phyloP scores from a whole-genome alignment of 1,140 invertebrate genomes.

The Augochlora pura region DNA sequence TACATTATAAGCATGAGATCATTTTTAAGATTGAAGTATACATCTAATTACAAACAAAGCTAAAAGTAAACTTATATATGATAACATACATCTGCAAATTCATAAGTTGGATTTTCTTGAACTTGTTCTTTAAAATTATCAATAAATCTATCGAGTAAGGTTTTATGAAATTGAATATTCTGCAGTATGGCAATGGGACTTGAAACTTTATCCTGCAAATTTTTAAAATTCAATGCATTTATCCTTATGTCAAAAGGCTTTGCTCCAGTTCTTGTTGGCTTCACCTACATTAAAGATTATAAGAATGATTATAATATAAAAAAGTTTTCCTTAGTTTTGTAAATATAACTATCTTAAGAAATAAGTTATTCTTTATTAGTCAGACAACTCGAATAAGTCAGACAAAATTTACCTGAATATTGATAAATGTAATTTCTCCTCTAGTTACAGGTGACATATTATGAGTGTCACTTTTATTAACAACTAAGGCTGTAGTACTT shows the following conservation, averaged over 20 bases:
- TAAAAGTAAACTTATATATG: background rate
- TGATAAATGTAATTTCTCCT: constrained; percentile 88
- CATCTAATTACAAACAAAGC: constrained; percentile 12
- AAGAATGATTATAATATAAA: background rate
- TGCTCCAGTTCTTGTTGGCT: constrained; percentile 82
- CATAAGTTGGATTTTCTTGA: constrained; percentile 85
- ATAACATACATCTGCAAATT: constrained; percentile 83
- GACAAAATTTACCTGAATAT: constrained; percentile 82
- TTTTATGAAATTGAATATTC: constrained; percentile 89
- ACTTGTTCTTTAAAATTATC: constrained; percentile 91
- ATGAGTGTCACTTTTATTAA: constrained; percentile 89
- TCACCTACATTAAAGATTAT: constrained; percentile 78
- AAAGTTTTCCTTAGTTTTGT: background rate
- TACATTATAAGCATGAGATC: constrained; percentile 21
- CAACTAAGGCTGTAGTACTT: constrained; percentile 87
- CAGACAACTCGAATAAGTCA: constrained; percentile 13
- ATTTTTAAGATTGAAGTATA: background rate
- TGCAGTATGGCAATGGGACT: constrained; percentile 87
- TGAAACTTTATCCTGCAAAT: constrained; percentile 89
- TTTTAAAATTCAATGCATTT: constrained; percentile 88
- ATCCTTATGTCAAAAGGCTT: constrained; percentile 86
- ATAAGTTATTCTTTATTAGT: background rate
- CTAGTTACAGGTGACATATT: constrained; percentile 83
- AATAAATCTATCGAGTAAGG: constrained; percentile 90
- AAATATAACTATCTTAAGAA: background rate